Conservation (phyloP, 2,113 vertebrate species). For the Syngnathus floridae region DNA sequence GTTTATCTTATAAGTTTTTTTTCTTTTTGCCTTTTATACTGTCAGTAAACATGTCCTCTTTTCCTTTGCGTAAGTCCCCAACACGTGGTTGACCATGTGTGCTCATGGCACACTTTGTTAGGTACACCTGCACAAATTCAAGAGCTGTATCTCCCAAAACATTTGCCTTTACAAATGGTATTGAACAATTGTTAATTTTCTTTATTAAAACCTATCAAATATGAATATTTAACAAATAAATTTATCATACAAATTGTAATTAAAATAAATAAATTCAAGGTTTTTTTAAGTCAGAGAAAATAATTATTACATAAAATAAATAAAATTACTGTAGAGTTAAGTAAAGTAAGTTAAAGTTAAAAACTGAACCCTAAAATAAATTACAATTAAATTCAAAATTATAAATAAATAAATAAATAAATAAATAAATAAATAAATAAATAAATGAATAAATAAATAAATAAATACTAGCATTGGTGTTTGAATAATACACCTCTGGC, state of each 20-base stretch:
- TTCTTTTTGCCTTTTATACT: conserved; percentile 17
- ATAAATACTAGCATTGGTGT: neutral
- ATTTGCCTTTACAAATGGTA: neutral
- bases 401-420: neutral
- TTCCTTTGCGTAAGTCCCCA: conserved; percentile 7
- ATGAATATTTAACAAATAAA: no score
- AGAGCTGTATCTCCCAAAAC: neutral
- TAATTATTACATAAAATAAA: neutral
- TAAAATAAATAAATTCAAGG: no score
- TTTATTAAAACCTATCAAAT: no score
- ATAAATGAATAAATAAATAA: no score
- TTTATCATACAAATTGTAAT: no score
- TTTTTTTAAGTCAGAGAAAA: neutral
- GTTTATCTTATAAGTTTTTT: neutral
- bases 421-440: no score
- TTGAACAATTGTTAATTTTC: neutral
- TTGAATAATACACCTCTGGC: neutral
- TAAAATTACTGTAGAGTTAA: neutral
- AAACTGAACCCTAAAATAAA: no score
- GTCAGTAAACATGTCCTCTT: conserved; percentile 22
- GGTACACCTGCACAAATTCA: neutral
- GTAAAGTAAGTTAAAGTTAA: neutral
- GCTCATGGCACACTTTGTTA: neutral
- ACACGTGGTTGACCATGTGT: neutral
- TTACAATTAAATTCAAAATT: neutral